phyloP scores from a whole-genome alignment of 2,113 vertebrate species.

The Callithrix jacchus region DNA sequence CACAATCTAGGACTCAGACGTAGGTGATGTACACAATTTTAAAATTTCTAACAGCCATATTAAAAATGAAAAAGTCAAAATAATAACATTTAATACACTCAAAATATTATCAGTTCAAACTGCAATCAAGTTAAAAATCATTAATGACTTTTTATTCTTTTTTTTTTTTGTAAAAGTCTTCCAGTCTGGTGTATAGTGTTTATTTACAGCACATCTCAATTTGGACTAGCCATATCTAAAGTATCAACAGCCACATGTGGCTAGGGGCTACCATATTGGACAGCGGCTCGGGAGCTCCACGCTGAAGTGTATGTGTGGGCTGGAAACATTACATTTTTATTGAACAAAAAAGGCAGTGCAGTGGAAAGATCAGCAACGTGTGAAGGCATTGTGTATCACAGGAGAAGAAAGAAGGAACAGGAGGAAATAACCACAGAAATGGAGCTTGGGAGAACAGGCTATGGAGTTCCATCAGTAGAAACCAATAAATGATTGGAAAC shows the following conservation, averaged over 20 bases:
- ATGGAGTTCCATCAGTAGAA: neutral
- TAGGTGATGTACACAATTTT: neutral
- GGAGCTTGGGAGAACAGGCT: neutral
- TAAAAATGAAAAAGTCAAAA: neutral
- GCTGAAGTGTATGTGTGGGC: accelerated
- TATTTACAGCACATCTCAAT: neutral
- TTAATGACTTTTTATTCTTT: neutral
- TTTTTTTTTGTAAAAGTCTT: neutral
- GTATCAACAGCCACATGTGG: no score
- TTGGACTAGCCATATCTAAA: neutral
- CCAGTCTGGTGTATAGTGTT: neutral
- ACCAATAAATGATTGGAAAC: neutral
- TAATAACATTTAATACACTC: neutral
- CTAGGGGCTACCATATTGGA: no score
- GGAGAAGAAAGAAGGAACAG: neutral
- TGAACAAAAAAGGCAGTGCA: neutral
- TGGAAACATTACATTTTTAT: neutral
- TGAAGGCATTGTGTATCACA: neutral
- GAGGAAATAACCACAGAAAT: neutral
- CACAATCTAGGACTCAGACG: neutral
- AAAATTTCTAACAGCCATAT: neutral
- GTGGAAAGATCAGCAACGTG: neutral
- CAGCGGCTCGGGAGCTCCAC: neutral
- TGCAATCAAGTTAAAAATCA: neutral
- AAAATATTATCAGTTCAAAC: neutral